A percentile compares a stretch with the other conserved stretches of the same genome.
phyloP scores from a whole-genome alignment of 2,797 vertebrate species.

The Amblyopsis hoosieri region DNA sequence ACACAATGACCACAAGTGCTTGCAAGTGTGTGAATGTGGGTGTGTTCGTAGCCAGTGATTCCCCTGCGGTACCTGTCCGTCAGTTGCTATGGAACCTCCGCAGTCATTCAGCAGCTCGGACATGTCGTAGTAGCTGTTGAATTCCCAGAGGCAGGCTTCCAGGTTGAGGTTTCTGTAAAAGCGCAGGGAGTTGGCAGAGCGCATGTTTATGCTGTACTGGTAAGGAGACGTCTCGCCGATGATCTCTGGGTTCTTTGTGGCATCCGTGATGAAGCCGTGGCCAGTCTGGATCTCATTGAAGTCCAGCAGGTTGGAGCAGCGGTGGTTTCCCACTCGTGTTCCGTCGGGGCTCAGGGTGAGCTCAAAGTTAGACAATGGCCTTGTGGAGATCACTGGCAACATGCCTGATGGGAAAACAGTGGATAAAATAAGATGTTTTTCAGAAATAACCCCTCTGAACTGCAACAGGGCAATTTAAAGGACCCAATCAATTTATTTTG shows the following conservation, averaged over 20 bases:
- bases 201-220: slow-evolving; percentile 78
- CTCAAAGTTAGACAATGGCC: slow-evolving; percentile 85
- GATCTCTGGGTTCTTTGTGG: slow-evolving; percentile 83
- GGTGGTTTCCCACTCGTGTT: slow-evolving; percentile 84
- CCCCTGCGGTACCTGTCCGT: slow-evolving; percentile 78
- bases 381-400: slow-evolving; percentile 85
- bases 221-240: slow-evolving; percentile 84
- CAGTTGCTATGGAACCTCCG: slow-evolving; percentile 82
- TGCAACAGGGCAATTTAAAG: neutral
- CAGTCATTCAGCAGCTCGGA: slow-evolving; percentile 85
- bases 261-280: slow-evolving; percentile 84
- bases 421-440: neutral
- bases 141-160: slow-evolving; percentile 87
- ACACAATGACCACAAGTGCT: neutral
- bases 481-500: too few species aligned
- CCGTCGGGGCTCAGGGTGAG: slow-evolving; percentile 85
- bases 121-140: slow-evolving; percentile 85
- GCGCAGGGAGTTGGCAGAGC: slow-evolving; percentile 79
- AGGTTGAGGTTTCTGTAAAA: slow-evolving; percentile 88
- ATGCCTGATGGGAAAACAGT: slow-evolving; percentile 70
- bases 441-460: neutral
- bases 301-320: slow-evolving; percentile 86
- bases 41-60: neutral
- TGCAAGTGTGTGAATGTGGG: neutral
- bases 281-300: slow-evolving; percentile 86